Base-by-base conservation (phyloP, 2,888 invertebrate species). In the Zele albiditarsus region DNA sequence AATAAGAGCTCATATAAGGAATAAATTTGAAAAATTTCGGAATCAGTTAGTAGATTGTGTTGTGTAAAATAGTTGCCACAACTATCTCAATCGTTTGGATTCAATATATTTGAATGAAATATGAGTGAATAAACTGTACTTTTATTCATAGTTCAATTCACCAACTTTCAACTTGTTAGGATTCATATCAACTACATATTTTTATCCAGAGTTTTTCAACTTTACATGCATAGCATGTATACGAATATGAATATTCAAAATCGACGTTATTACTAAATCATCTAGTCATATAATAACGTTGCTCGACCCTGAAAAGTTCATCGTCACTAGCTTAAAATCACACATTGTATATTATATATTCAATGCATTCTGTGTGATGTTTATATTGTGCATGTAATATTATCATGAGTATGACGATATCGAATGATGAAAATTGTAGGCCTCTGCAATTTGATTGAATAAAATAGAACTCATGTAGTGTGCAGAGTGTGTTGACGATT, bases 401-500 rank as follows among this genome's bases (percentile, higher is more conserved):
- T 53, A 53, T 23, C 23, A 20, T 20, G 20, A 5, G 20, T 10
- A 20, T 20, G 53, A 23, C 20, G 20, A 53, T n/a, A 53, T 53
- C 6, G 10, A 53, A 53, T 53, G 53, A 53, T 53, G 5, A 53
- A 53, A 53, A 60, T 27, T 14, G 5, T 60, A 4, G 25, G 28
- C 3, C 16, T 63, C 3, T 57, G 33, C 38, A 65, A 57, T 23
- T 46, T 68, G 31, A 28, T 70, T 20, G n/a, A 62, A 71, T 71
- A 71, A 71, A 60, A 33, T 42, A 27, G 42, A 62, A 42, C 60
- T n/a, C 62, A 28, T 42, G 53, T 71, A 60, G 20, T 49, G 49
- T 46, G 33, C 20, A 72, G 14, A 65, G 33, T 27, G 71, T 75
- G 58, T 71, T 75, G 31, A 53, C 46, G 65, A 65, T 63, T 72